Conservation (phyloP, 2,113 vertebrate genomes). For the Damaliscus lunatus region DNA sequence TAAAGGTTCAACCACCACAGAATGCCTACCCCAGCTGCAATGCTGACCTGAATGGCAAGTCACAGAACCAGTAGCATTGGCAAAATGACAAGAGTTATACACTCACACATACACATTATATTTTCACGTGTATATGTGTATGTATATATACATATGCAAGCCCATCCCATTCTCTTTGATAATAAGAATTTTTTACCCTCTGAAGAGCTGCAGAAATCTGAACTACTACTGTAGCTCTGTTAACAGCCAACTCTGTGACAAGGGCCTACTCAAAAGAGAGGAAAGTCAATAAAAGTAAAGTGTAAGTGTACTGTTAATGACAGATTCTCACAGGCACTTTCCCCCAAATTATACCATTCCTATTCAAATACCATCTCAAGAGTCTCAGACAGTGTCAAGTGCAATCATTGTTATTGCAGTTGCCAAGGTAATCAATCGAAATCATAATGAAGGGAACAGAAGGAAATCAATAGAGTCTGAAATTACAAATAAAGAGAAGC, state of each 20-base stretch:
- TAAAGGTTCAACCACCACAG: neutral
- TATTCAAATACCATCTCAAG: conserved; percentile 87
- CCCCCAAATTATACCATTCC: conserved; percentile 86
- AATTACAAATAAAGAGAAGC: conserved; percentile 91
- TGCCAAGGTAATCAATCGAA: conserved; percentile 90
- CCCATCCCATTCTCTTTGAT: conserved; percentile 8
- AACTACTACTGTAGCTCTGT: conserved; percentile 60
- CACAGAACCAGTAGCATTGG: neutral
- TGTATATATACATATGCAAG: neutral
- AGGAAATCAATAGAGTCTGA: conserved; percentile 91
- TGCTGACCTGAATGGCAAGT: neutral
- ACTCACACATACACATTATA: neutral
- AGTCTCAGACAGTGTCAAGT: conserved; percentile 87
- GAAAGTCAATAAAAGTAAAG: conserved; percentile 87
- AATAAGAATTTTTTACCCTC: conserved; percentile 68
- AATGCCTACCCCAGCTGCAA: neutral
- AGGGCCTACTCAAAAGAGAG: conserved; percentile 75
- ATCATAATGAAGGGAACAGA: conserved; percentile 92
- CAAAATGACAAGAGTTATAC: neutral
- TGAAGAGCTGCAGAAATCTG: conserved; percentile 68
- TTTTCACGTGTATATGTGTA: neutral
- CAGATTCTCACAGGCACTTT: conserved; percentile 84
- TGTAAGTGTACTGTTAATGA: conserved; percentile 85
- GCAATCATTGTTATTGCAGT: conserved; percentile 88
- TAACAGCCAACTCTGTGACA: conserved; percentile 77